Conservation (phyloP, 2,888 invertebrate genomes). For the Smittia aterrima region DNA sequence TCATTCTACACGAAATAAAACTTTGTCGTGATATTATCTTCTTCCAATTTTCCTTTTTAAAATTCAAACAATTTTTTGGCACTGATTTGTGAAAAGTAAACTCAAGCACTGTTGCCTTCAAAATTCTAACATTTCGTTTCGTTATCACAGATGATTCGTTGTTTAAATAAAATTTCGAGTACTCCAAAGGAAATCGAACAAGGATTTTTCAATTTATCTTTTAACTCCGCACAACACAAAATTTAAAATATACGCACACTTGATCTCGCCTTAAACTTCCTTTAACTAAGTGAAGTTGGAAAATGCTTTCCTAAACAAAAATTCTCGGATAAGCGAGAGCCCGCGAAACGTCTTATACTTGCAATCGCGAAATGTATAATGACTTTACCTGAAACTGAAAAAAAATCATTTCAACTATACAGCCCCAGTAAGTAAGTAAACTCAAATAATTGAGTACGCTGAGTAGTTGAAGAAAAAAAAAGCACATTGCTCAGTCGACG, state of each 20-base stretch:
- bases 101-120: neutral
- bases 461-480: constrained; percentile 17
- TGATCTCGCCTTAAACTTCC: too few relatives aligned
- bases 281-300: neutral
- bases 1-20: constrained; percentile 8
- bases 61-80: constrained; percentile 1
- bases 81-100: constrained; percentile 8
- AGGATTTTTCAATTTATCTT: neutral
- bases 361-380: constrained; percentile 38
- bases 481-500: constrained; percentile 20
- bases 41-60: neutral
- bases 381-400: constrained; percentile 37
- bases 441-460: constrained; percentile 17
- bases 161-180: neutral
- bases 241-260: neutral
- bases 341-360: constrained; percentile 40
- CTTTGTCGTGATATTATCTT: neutral
- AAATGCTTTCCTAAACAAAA: neutral
- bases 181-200: neutral
- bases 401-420: neutral
- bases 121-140: neutral
- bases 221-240: neutral
- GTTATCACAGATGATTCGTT: neutral
- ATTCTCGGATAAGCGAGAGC: constrained; percentile 24
- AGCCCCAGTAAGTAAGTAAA: constrained; percentile 28